Evolutionary conservation across 2,888 invertebrate species (phyloP).

Genomic region (Microctonus aethiopoides): DNA sequence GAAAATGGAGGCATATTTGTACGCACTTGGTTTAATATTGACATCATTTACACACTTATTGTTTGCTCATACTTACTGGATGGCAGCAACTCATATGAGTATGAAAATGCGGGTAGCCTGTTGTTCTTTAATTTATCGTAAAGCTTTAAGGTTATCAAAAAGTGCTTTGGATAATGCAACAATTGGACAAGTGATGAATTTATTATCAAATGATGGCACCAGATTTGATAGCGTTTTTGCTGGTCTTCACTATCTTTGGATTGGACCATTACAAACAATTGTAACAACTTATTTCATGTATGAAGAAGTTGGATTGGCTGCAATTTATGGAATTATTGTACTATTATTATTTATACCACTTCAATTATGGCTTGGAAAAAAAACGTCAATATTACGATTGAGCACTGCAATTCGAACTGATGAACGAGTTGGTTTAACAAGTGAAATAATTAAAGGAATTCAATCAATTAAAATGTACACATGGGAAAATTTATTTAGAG

Average conservation of each 20-base stretch:
- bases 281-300: constrained; percentile 85
- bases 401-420: constrained; percentile 90
- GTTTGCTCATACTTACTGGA: constrained; percentile 90
- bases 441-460: constrained; percentile 88
- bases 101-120: constrained; percentile 86
- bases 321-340: constrained; percentile 77
- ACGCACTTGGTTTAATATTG: constrained; percentile 78
- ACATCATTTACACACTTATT: constrained; percentile 82
- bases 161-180: constrained; percentile 87
- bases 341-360: constrained; percentile 80
- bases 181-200: constrained; percentile 82
- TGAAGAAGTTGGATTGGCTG: constrained; percentile 75
- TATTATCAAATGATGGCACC: constrained; percentile 95
- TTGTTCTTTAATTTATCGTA: constrained; percentile 86
- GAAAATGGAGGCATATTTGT: constrained; percentile 75
- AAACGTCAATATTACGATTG: constrained; percentile 78
- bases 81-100: constrained; percentile 83
- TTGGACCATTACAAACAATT: constrained; percentile 86
- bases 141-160: constrained; percentile 81
- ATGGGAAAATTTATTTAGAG: constrained; percentile 87
- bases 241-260: constrained; percentile 92
- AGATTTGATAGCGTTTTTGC: constrained; percentile 91
- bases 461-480: constrained; percentile 93
- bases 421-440: constrained; percentile 90
- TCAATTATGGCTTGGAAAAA: constrained; percentile 80